These are phyloP conservation scores for Pempheris klunzingeri DNA, from an alignment of 2,797 vertebrate species.

Conservation along the genomic window DNA sequence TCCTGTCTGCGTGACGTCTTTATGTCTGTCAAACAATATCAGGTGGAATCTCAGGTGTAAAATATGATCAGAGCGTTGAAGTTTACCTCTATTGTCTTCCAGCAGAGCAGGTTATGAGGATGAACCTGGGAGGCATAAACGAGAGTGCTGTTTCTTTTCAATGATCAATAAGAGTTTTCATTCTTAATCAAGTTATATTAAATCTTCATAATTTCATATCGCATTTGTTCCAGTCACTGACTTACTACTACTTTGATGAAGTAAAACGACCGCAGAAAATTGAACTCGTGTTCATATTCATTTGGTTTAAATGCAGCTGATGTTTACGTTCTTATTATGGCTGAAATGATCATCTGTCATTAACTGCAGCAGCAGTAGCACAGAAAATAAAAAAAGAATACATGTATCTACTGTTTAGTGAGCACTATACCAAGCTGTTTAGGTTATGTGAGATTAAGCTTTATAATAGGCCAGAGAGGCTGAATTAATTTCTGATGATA, in stretches of 20 bases:
- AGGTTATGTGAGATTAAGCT: background rate
- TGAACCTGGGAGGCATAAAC: slow-evolving; percentile 43
- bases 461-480: background rate
- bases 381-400: background rate
- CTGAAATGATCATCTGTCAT: background rate
- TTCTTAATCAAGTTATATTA: slow-evolving; percentile 63
- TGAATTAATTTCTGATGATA: background rate
- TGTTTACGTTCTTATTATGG: background rate
- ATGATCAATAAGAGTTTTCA: slow-evolving; percentile 52
- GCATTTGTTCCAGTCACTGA: slow-evolving; percentile 32
- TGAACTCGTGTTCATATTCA: slow-evolving; percentile 10
- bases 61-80: slow-evolving; percentile 53
- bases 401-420: background rate
- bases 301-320: slow-evolving; percentile 3
- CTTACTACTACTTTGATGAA: slow-evolving; percentile 17
- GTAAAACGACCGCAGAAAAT: slow-evolving; percentile 5
- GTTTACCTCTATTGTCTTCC: slow-evolving; percentile 37
- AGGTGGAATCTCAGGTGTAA: slow-evolving; percentile 62
- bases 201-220: slow-evolving; percentile 46
- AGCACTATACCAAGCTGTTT: background rate
- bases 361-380: background rate
- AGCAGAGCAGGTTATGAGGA: slow-evolving; percentile 40
- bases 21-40: slow-evolving; percentile 74
- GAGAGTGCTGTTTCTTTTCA: slow-evolving; percentile 46
- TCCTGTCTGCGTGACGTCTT: slow-evolving; percentile 57